Conservation (phyloP, 2,888 invertebrate species). For the Thera britannica region DNA sequence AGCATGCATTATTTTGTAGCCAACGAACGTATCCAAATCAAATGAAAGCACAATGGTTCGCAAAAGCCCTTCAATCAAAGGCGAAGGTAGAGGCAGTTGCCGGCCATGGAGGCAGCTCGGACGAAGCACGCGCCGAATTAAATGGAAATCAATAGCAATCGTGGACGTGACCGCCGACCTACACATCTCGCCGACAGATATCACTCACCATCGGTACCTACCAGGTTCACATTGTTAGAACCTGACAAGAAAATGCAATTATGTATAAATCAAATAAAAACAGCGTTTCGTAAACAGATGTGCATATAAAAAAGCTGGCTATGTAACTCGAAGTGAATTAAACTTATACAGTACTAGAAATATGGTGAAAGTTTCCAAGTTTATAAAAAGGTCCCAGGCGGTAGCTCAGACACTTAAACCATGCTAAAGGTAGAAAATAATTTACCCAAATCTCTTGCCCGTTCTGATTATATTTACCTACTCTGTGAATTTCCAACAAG, state of each 20-base stretch:
- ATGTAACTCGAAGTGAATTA: too few species aligned
- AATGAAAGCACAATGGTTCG: conserved; percentile 43
- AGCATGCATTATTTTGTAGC: neutral
- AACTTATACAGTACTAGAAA: neutral
- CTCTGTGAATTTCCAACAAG: conserved; percentile 62
- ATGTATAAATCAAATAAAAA: neutral
- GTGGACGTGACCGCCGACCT: conserved; percentile 74
- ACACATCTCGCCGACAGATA: conserved; percentile 61
- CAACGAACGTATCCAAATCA: conserved; percentile 21
- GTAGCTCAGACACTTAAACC: neutral
- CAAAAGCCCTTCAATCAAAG: conserved; percentile 68
- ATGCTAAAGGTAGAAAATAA: neutral
- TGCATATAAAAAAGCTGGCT: neutral
- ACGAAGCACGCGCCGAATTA: conserved; percentile 80
- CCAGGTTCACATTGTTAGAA: conserved; percentile 22
- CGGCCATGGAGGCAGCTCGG: conserved; percentile 58
- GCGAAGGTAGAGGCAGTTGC: conserved; percentile 64
- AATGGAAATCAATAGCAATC: conserved; percentile 82
- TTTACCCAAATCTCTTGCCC: neutral
- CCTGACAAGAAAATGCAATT: neutral
- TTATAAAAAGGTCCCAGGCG: neutral
- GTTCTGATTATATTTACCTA: conserved; percentile 11
- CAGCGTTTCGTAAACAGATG: neutral
- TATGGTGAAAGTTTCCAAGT: neutral
- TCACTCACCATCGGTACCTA: conserved; percentile 39